These are phyloP conservation scores for Enteromius radiatus DNA, from an alignment of 2,797 vertebrate genomes.

Conservation along the genomic window DNA sequence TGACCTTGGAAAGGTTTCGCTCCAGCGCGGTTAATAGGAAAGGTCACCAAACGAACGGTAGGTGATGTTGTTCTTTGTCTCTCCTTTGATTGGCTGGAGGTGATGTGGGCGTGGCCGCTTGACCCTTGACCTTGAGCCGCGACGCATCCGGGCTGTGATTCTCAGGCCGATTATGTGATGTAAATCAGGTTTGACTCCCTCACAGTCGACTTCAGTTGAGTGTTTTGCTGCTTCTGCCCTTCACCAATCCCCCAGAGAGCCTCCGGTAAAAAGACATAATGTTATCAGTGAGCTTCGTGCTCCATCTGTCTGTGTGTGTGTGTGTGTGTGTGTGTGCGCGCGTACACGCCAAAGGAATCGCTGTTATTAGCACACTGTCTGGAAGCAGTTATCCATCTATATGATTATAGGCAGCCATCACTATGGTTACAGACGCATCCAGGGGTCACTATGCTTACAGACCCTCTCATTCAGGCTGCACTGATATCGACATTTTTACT, in stretches of 20 bases:
- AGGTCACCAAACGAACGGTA: neutral
- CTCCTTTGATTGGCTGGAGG: neutral
- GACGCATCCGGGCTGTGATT: neutral
- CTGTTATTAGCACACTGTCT: neutral
- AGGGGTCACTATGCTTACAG: neutral
- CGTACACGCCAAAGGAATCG: neutral
- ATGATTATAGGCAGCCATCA: conserved; percentile 7
- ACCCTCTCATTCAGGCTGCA: no score
- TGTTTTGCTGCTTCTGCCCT: conserved; percentile 9
- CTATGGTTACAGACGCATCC: neutral
- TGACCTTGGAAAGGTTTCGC: conserved; percentile 69
- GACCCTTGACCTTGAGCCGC: conserved; percentile 3
- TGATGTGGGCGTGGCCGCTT: neutral
- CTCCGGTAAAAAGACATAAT: neutral
- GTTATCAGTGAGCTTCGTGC: neutral
- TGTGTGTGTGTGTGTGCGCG: neutral
- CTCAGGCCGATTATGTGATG: neutral
- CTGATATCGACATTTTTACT: neutral
- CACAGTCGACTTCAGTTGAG: neutral
- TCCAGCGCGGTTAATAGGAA: conserved; percentile 3
- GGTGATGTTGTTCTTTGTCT: neutral
- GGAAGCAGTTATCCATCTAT: neutral
- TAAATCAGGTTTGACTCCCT: neutral
- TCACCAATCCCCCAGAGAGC: neutral
- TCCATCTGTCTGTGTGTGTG: neutral